Evolutionary conservation across 2,797 vertebrate species (phyloP).

Genomic region (Silurus lanzhouensis): DNA sequence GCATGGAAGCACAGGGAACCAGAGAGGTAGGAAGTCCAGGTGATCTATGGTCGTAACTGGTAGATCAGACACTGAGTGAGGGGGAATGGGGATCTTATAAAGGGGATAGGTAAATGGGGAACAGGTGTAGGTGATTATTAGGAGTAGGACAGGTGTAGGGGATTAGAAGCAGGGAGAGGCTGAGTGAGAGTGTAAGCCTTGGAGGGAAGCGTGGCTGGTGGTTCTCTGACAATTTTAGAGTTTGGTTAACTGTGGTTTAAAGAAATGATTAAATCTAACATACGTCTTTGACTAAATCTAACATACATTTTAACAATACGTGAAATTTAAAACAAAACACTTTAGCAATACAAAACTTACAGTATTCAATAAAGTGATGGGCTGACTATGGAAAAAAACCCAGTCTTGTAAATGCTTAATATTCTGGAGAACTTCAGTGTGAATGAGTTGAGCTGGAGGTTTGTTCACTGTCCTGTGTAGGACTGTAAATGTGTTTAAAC

Average conservation of each 20-base stretch:
- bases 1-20: no score
- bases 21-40: no score
- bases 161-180: no score
- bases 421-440: background rate
- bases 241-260: background rate
- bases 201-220: no score
- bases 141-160: no score
- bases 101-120: no score
- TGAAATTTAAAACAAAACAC: background rate
- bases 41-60: no score
- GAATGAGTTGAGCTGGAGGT: slow-evolving; percentile 1
- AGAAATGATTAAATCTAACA: background rate
- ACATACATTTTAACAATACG: background rate
- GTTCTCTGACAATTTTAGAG: no score
- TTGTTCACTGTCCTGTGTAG: background rate
- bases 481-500: slow-evolving; percentile 35
- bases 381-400: slow-evolving; percentile 39
- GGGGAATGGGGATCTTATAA: no score
- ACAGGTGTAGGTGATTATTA: no score
- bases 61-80: no score
- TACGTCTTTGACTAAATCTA: background rate
- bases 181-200: no score
- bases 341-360: slow-evolving; percentile 8
- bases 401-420: slow-evolving; percentile 36
- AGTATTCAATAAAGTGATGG: slow-evolving; percentile 36